Conservation (phyloP, 2,888 invertebrate species). For the Xylota sylvarum region DNA sequence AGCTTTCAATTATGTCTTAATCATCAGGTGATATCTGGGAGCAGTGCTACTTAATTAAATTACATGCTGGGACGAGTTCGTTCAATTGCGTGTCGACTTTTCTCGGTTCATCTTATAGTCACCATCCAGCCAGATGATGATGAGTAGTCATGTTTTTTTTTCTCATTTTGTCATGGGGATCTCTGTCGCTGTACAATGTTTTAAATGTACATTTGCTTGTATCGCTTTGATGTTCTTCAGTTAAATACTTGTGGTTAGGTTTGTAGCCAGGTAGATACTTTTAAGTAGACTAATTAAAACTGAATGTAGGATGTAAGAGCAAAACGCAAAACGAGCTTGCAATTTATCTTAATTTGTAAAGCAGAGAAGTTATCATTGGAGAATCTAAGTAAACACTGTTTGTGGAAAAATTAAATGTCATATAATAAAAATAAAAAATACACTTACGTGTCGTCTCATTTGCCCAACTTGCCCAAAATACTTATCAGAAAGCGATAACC, state of each 20-base stretch:
- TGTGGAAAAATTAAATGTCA: too few relatives aligned
- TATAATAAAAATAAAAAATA: too few relatives aligned
- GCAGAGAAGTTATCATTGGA: too few relatives aligned
- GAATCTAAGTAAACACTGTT: too few relatives aligned
- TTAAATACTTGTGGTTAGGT: neutral
- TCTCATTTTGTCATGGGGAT: conserved; percentile 7
- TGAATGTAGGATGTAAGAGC: too few relatives aligned
- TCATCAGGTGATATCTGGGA: conserved; percentile 79
- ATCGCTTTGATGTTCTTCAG: neutral
- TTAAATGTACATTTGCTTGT: neutral
- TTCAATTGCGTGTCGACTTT: conserved; percentile 54
- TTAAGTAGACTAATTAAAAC: neutral
- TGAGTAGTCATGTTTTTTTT: conserved; percentile 29
- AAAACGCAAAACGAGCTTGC: too few relatives aligned
- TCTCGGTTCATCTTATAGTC: conserved; percentile 30
- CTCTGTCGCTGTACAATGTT: neutral
- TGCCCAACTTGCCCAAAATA: too few relatives aligned
- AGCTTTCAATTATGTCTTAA: conserved; percentile 79
- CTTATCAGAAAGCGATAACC: too few relatives aligned
- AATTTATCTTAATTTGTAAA: too few relatives aligned
- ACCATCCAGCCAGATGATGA: conserved; percentile 48
- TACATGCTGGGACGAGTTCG: conserved; percentile 69
- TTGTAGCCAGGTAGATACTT: neutral
- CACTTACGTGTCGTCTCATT: too few relatives aligned
- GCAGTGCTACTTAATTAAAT: conserved; percentile 78